Percentiles rank a stretch among this genome's conserved stretches.
Conservation (phyloP, 2,888 invertebrate species). For the Axea sp. region DNA sequence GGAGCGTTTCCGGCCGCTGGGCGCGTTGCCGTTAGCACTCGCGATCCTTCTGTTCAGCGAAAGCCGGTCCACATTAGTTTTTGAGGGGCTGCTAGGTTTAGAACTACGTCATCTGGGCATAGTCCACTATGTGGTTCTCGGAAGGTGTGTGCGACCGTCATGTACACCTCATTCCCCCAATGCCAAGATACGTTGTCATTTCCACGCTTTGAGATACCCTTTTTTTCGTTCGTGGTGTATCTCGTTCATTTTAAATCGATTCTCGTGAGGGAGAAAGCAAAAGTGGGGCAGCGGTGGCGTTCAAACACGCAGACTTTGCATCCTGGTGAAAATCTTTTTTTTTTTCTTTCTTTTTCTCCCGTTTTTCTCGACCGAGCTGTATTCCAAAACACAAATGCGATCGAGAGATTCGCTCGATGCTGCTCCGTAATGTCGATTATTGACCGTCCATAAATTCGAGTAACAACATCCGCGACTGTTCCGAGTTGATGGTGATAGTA, state of each 20-base stretch:
- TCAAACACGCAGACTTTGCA: conserved; percentile 55
- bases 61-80: conserved; percentile 76
- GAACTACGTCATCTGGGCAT: conserved; percentile 62
- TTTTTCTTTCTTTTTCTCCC: not conserved
- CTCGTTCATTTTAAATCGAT: conserved; percentile 56
- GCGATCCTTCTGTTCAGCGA: conserved; percentile 49
- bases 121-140: conserved; percentile 15
- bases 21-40: conserved; percentile 19
- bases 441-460: too few relatives aligned
- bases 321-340: conserved; percentile 32
- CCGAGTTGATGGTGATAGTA: too few relatives aligned
- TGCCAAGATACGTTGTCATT: conserved; percentile 30
- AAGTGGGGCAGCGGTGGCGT: conserved; percentile 59
- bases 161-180: conserved; percentile 17
- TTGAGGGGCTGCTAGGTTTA: conserved; percentile 77
- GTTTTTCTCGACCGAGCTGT: too few relatives aligned
- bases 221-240: conserved; percentile 33
- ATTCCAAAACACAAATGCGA: too few relatives aligned
- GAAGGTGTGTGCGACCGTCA: conserved; percentile 37
- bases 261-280: conserved; percentile 28
- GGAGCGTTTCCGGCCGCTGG: conserved; percentile 7
- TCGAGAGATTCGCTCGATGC: too few relatives aligned
- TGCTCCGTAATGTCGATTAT: too few relatives aligned
- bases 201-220: conserved; percentile 55
- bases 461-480: too few relatives aligned